Evolutionary conservation across 2,113 vertebrate species (phyloP).

Genomic region (Gnathonemus longibarbis): DNA sequence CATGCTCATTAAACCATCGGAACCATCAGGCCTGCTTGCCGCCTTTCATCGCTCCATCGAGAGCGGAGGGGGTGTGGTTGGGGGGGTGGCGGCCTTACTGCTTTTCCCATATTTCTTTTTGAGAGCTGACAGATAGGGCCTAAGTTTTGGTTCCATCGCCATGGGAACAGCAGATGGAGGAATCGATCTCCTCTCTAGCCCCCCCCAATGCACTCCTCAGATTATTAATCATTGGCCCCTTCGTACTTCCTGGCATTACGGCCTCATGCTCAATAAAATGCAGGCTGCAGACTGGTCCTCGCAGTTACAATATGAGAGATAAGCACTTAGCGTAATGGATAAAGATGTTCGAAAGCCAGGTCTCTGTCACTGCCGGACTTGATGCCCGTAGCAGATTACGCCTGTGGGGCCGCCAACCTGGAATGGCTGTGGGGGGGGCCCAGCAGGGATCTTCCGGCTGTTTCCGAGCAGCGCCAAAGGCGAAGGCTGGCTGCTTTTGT

Average conservation of each 20-base stretch:
- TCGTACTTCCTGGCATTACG: neutral
- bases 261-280: neutral
- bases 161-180: neutral
- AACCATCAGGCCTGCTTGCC: neutral
- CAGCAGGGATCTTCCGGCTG: neutral
- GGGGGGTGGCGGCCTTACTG: neutral
- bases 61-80: neutral
- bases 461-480: neutral
- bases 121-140: neutral
- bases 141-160: neutral
- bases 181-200: neutral
- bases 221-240: neutral
- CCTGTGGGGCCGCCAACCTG: neutral
- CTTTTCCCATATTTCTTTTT: neutral
- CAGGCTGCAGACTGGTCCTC: neutral
- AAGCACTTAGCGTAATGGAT: neutral
- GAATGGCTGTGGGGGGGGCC: neutral
- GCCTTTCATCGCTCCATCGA: neutral
- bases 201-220: neutral
- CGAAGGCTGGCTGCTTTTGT: neutral
- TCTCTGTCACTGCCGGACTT: neutral
- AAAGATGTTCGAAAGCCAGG: neutral
- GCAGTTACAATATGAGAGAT: neutral
- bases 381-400: neutral
- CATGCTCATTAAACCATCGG: neutral